These are phyloP conservation scores for Pachyrhynchus sulphureomaculatus DNA, from an alignment of 1,140 invertebrate species.

Conservation along the genomic window DNA sequence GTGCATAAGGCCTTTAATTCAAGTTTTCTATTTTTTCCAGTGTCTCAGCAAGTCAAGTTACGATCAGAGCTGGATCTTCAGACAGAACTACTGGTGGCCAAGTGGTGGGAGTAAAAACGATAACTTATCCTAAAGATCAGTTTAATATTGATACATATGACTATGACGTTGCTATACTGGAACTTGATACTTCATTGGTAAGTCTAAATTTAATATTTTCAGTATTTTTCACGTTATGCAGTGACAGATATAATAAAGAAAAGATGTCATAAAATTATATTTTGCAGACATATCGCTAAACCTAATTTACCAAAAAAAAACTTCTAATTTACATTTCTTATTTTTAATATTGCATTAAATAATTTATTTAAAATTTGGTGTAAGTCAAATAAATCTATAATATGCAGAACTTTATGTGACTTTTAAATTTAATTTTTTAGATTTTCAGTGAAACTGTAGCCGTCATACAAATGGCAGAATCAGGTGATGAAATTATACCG, in stretches of 20 bases:
- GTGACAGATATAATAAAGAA: too few relatives aligned
- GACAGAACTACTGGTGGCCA: conserved; percentile 22
- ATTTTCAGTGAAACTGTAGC: conserved; percentile 5
- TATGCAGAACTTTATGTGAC: not conserved
- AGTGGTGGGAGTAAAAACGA: conserved; percentile 6
- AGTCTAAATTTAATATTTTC: too few relatives aligned
- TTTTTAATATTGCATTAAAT: too few relatives aligned
- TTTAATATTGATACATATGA: conserved; percentile 28
- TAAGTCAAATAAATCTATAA: too few relatives aligned
- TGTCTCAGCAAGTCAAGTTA: conserved; percentile 1
- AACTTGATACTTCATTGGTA: conserved; percentile 7
- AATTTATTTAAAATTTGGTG: too few relatives aligned
- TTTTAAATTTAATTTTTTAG: conserved; percentile 8
- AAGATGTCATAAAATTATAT: too few relatives aligned
- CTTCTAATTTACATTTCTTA: too few relatives aligned
- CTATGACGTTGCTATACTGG: conserved; percentile 23
- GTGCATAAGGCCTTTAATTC: too few relatives aligned
- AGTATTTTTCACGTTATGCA: too few relatives aligned
- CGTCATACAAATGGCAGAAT: not conserved
- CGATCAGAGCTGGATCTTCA: conserved; percentile 17
- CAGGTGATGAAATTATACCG: conserved; percentile 6
- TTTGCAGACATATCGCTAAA: too few relatives aligned
- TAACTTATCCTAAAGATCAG: conserved; percentile 7
- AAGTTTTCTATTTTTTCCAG: too few relatives aligned
- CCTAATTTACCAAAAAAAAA: too few relatives aligned